A percentile compares a stretch with the other conserved stretches of the same genome.
Conservation (phyloP, 2,888 invertebrate species). For the Pinctada fucata region DNA sequence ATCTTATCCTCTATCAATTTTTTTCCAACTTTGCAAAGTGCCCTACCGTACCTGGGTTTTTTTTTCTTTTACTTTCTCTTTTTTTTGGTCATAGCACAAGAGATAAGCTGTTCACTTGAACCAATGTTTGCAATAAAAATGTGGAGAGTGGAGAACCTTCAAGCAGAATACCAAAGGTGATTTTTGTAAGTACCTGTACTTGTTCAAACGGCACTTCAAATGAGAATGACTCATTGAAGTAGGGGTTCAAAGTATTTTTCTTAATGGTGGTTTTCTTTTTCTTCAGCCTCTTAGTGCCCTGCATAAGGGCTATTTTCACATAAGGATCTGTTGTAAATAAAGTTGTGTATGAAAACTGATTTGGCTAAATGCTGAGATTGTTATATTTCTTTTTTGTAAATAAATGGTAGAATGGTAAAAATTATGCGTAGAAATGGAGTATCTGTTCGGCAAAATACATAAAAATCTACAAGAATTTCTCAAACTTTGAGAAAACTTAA, state of each 20-base stretch:
- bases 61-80: background rate
- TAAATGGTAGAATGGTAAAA: background rate
- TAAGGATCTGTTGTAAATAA: slow-evolving; percentile 90
- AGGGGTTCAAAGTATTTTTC: slow-evolving; percentile 99
- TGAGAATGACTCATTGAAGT: slow-evolving; percentile 99
- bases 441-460: too few species aligned
- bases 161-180: background rate
- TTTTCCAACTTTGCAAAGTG: background rate
- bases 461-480: too few species aligned
- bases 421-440: background rate
- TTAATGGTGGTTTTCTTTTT: slow-evolving; percentile 99
- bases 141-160: background rate
- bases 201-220: slow-evolving; percentile 99
- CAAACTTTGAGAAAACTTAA: too few species aligned
- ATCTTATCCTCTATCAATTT: too few species aligned
- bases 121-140: background rate
- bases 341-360: background rate
- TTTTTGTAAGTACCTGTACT: slow-evolving; percentile 89
- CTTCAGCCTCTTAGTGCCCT: slow-evolving; percentile 99
- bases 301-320: slow-evolving; percentile 99
- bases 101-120: background rate
- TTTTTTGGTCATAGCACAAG: background rate
- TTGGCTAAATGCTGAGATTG: background rate
- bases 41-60: background rate
- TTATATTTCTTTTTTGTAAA: background rate